phyloP scores from a whole-genome alignment of 2,888 invertebrate species.

The Hirtodrosophila histrioides region DNA sequence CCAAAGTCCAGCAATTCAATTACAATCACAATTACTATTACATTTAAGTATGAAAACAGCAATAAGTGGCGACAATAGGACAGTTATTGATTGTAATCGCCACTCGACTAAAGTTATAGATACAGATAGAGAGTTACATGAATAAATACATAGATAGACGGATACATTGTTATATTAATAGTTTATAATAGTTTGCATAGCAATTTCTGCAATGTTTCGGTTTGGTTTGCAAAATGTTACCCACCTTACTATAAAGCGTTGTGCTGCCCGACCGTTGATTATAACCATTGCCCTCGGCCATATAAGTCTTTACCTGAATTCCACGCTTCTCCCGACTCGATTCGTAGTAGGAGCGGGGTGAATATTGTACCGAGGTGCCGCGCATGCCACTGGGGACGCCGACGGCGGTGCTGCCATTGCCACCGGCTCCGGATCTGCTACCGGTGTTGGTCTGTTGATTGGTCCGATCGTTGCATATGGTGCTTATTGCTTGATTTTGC shows the following conservation, averaged over 20 bases:
- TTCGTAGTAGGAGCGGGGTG: slow-evolving; percentile 84
- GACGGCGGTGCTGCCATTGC: slow-evolving; percentile 68
- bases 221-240: slow-evolving; percentile 83
- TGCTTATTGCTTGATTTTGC: slow-evolving; percentile 85
- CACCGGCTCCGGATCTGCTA: slow-evolving; percentile 74
- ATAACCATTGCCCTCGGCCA: slow-evolving; percentile 95
- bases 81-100: slow-evolving; percentile 5
- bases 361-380: slow-evolving; percentile 84
- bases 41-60: slow-evolving; percentile 3
- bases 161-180: slow-evolving; percentile 50
- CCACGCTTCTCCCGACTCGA: slow-evolving; percentile 87
- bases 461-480: slow-evolving; percentile 84
- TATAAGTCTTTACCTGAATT: slow-evolving; percentile 97
- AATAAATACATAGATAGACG: slow-evolving; percentile 8
- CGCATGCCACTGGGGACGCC: slow-evolving; percentile 66
- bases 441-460: slow-evolving; percentile 85
- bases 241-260: slow-evolving; percentile 96
- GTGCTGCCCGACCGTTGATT: slow-evolving; percentile 88
- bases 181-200: slow-evolving; percentile 50
- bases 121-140: slow-evolving; percentile 17
- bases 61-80: slow-evolving; percentile 21
- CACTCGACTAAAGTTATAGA: slow-evolving; percentile 2
- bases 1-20: not conserved
- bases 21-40: slow-evolving; percentile 9
- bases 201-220: slow-evolving; percentile 57